Percentiles rank a stretch among this genome's conserved stretches.
These are phyloP conservation scores for Sphaeramia orbicularis DNA, from an alignment of 2,797 vertebrate genomes.

Conservation along the genomic window DNA sequence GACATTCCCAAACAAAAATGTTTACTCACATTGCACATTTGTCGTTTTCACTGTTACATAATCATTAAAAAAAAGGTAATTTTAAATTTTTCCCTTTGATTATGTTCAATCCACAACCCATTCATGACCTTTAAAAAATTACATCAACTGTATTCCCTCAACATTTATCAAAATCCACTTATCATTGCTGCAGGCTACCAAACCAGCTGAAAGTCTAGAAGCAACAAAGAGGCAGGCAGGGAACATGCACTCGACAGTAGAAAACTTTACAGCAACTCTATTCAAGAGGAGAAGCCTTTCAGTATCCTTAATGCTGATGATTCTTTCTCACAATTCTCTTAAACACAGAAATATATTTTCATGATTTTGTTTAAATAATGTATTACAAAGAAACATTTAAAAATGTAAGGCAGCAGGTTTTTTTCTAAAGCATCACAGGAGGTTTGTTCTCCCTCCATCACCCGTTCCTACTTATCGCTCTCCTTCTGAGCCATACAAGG, in stretches of 20 bases:
- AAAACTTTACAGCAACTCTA: neutral
- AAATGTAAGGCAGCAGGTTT: conserved; percentile 77
- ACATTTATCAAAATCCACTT: conserved; percentile 5
- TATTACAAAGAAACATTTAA: conserved; percentile 52
- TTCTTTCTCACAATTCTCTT: conserved; percentile 11
- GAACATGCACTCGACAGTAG: conserved; percentile 15
- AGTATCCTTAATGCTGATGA: neutral
- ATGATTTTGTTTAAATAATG: conserved; percentile 38
- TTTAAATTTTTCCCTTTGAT: conserved; percentile 9
- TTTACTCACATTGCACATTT: conserved; percentile 20
- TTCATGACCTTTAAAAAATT: conserved; percentile 11
- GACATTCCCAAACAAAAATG: conserved; percentile 36
- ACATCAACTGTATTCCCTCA: neutral
- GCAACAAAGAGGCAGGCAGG: conserved; percentile 40
- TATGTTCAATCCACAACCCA: conserved; percentile 17
- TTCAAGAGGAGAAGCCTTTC: conserved; percentile 1
- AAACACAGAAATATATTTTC: conserved; percentile 28
- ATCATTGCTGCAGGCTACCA: conserved; percentile 33
- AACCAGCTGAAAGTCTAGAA: conserved; percentile 23
- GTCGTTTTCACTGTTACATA: conserved; percentile 10
- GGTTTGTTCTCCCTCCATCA: conserved; percentile 12
- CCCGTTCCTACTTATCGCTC: neutral
- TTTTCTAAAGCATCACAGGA: conserved; percentile 53
- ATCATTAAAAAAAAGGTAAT: conserved; percentile 14
- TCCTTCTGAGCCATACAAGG: conserved; percentile 24